A percentile compares a stretch with the other conserved stretches of the same genome.
These are phyloP conservation scores for Baronia brevicornis DNA, from an alignment of 2,888 invertebrate species.

Conservation along the genomic window DNA sequence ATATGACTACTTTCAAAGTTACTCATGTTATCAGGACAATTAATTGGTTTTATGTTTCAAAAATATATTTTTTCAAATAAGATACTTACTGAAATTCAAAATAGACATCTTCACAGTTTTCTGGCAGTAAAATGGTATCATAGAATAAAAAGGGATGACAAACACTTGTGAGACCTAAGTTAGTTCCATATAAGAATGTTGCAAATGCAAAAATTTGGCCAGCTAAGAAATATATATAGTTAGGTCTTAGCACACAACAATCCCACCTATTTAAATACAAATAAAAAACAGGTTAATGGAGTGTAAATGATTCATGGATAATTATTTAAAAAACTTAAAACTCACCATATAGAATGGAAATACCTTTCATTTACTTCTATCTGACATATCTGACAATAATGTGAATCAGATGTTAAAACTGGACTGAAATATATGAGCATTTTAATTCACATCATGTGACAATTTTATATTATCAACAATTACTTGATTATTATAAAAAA, in stretches of 20 bases:
- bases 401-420: constrained; percentile 79
- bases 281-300: constrained; percentile 6
- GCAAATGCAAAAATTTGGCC: constrained; percentile 79
- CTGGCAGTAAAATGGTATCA: constrained; percentile 83
- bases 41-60: no score
- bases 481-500: no score
- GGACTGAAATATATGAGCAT: constrained; percentile 38
- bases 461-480: neutral
- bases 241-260: constrained; percentile 88
- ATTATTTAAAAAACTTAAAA: constrained; percentile 9
- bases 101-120: constrained; percentile 90
- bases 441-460: no score
- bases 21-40: no score
- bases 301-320: neutral
- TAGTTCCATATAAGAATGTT: constrained; percentile 83
- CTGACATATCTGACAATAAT: constrained; percentile 89
- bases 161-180: constrained; percentile 89
- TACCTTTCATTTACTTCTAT: constrained; percentile 85
- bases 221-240: constrained; percentile 83
- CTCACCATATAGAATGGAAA: constrained; percentile 87
- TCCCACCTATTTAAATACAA: constrained; percentile 77
- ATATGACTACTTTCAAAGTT: neutral
- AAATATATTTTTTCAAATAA: no score
- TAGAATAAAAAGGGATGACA: constrained; percentile 86
- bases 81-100: constrained; percentile 82